Evolutionary conservation across 2,113 vertebrate genomes (phyloP).

Genomic region (Rhadina sibilatrix): DNA sequence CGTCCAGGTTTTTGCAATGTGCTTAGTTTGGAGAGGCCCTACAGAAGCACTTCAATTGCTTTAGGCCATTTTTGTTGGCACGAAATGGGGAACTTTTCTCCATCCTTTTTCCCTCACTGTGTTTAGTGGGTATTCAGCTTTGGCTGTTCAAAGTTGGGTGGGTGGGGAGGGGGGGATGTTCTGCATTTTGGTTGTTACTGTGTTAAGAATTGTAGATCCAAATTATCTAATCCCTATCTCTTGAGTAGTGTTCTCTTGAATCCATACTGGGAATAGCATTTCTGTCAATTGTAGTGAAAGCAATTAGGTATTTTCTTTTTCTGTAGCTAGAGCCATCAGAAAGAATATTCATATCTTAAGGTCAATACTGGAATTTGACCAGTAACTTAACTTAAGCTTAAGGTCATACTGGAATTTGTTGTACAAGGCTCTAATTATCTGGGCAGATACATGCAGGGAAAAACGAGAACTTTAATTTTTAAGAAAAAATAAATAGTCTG

Average conservation of each 20-base stretch:
- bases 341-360: background rate
- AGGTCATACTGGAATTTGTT: background rate
- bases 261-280: background rate
- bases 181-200: background rate
- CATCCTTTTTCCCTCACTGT: background rate
- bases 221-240: background rate
- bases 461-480: background rate
- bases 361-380: too few relatives aligned
- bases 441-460: background rate
- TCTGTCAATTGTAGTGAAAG: background rate
- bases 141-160: background rate
- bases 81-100: background rate
- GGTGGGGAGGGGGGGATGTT: too few relatives aligned
- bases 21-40: background rate
- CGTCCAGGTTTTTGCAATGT: background rate
- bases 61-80: background rate
- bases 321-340: background rate
- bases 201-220: background rate
- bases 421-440: background rate
- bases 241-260: background rate
- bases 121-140: background rate
- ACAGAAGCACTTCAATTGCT: background rate
- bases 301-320: background rate
- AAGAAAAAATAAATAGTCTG: background rate
- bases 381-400: background rate